These are phyloP conservation scores for Enteromius fasciolatus DNA, from an alignment of 2,797 vertebrate genomes.

Conservation along the genomic window DNA sequence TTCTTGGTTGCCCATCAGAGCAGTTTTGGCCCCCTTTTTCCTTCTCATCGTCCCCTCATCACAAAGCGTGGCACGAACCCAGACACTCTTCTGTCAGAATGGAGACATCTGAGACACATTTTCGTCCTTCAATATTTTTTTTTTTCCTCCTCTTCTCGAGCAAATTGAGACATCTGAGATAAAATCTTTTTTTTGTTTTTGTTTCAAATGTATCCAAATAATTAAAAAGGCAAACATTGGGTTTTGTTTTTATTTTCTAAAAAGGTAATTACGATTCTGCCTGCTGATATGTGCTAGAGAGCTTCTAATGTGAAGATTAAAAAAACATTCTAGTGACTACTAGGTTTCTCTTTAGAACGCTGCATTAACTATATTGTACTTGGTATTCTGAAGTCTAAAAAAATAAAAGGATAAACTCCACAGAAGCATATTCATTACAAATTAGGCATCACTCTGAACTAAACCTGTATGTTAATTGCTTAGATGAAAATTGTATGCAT, in stretches of 20 bases:
- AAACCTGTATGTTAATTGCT: conserved; percentile 90
- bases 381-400: conserved; percentile 88
- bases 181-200: conserved; percentile 50
- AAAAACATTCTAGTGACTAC: conserved; percentile 85
- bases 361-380: conserved; percentile 96
- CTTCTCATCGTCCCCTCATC: conserved; percentile 40
- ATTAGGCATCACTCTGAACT: conserved; percentile 84
- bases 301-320: conserved; percentile 88
- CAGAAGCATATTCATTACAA: conserved; percentile 83
- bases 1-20: conserved; percentile 49
- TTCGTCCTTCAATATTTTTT: conserved; percentile 75
- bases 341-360: conserved; percentile 93
- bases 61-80: conserved; percentile 43
- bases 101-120: conserved; percentile 67
- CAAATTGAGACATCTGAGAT: conserved; percentile 71
- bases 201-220: conserved; percentile 76
- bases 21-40: conserved; percentile 37
- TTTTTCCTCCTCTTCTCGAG: conserved; percentile 82
- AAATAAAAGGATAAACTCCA: conserved; percentile 74
- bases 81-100: conserved; percentile 50
- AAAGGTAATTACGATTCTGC: conserved; percentile 89
- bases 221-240: conserved; percentile 76
- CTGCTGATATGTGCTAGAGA: conserved; percentile 95
- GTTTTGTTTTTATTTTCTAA: conserved; percentile 76
- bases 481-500: conserved; percentile 89